Percentiles rank a stretch among this genome's conserved stretches.
Conservation (phyloP, 2,797 vertebrate genomes). For the Schizopygopsis malacanthus region DNA sequence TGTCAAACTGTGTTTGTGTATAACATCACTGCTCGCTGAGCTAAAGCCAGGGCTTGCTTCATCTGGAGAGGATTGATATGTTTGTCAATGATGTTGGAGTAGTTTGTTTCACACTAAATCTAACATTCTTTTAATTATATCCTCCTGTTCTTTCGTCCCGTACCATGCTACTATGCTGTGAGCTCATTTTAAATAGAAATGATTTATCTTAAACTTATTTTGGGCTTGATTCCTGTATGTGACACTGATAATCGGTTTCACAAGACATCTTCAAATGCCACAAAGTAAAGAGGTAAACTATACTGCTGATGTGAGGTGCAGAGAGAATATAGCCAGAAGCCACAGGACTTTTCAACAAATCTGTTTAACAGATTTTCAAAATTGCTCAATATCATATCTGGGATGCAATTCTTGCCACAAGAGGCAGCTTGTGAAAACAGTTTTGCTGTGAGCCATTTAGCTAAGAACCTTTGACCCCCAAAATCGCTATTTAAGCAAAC, state of each 20-base stretch:
- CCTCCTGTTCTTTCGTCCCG: neutral
- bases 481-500: constrained; percentile 13
- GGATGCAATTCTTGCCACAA: constrained; percentile 54
- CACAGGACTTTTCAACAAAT: constrained; percentile 58
- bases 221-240: constrained; percentile 25
- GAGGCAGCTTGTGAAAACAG: constrained; percentile 48
- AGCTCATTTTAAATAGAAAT: constrained; percentile 33
- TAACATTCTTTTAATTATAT: neutral
- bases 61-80: constrained; percentile 54
- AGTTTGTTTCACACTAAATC: constrained; percentile 36
- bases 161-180: constrained; percentile 37
- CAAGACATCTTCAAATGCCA: constrained; percentile 42
- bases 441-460: constrained; percentile 17
- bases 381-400: constrained; percentile 58
- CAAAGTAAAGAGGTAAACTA: constrained; percentile 39
- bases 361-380: constrained; percentile 55
- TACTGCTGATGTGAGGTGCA: constrained; percentile 49
- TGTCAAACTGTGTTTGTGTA: constrained; percentile 66
- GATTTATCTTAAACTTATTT: neutral
- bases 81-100: constrained; percentile 30
- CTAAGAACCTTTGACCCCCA: neutral
- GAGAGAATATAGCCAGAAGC: constrained; percentile 44
- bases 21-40: constrained; percentile 62
- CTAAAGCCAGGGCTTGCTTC: constrained; percentile 65
- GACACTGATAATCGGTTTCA: constrained; percentile 50